These are phyloP conservation scores for Philotrypesis tridentata DNA, from an alignment of 1,140 invertebrate genomes.

Conservation along the genomic window DNA sequence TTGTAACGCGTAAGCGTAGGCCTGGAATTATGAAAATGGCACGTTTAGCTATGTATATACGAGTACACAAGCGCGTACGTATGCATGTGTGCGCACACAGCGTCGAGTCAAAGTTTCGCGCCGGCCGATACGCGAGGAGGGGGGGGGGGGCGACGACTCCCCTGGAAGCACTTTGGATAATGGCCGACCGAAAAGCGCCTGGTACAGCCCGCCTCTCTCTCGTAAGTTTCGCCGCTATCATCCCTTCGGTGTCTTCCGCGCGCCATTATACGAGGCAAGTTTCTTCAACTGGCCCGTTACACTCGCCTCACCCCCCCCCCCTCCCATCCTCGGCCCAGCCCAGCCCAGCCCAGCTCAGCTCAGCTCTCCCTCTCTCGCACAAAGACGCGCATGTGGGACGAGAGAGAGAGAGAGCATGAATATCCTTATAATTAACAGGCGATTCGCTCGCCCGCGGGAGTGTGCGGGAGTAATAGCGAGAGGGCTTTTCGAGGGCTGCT, in stretches of 20 bases:
- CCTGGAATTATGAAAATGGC: slow-evolving; percentile 11
- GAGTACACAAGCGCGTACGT: neutral
- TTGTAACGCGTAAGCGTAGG: neutral
- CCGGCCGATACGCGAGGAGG: slow-evolving; percentile 2
- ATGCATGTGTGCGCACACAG: neutral
- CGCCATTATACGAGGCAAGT: slow-evolving; percentile 40
- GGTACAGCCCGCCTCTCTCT: neutral
- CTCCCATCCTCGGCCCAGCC: too few species aligned
- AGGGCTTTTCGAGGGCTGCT: neutral
- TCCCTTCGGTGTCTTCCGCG: slow-evolving; percentile 32
- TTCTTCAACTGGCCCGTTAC: slow-evolving; percentile 38
- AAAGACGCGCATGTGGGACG: too few species aligned
- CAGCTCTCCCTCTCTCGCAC: neutral
- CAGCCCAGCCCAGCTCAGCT: too few species aligned
- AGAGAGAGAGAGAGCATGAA: neutral
- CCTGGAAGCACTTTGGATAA: slow-evolving; percentile 48
- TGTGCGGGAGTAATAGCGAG: too few species aligned
- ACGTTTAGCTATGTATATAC: too few species aligned
- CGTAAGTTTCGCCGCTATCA: slow-evolving; percentile 36
- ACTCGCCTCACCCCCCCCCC: neutral
- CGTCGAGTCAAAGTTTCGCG: slow-evolving; percentile 32
- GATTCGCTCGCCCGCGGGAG: neutral
- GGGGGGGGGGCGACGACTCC: slow-evolving; percentile 26
- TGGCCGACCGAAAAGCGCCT: slow-evolving; percentile 1
- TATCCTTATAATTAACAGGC: slow-evolving; percentile 37